Conservation (phyloP, 2,888 invertebrate genomes). For the Plutella xylostella region DNA sequence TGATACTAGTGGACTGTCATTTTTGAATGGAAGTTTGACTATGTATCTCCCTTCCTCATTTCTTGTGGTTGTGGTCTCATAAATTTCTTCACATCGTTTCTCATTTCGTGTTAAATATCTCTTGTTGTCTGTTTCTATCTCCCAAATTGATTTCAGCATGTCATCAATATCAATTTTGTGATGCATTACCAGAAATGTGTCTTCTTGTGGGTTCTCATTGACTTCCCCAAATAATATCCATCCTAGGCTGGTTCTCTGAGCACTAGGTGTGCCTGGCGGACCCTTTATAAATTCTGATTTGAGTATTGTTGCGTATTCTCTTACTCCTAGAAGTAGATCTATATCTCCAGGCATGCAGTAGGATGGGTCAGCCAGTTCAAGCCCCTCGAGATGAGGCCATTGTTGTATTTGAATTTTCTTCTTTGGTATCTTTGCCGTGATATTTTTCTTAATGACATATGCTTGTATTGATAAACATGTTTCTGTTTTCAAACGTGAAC, state of each 20-base stretch:
- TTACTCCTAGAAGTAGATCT: constrained; percentile 18
- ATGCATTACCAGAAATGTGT: constrained; percentile 12
- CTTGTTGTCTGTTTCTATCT: constrained; percentile 11
- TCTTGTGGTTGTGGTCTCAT: constrained; percentile 15
- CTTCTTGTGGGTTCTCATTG: background rate
- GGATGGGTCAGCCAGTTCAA: constrained; percentile 18
- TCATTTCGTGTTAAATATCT: constrained; percentile 18
- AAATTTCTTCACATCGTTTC: constrained; percentile 19
- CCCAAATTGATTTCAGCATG: constrained; percentile 15
- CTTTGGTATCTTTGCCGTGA: constrained; percentile 10
- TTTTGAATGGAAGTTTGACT: background rate
- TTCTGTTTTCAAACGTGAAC: constrained; percentile 11
- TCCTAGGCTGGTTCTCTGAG: constrained; percentile 3
- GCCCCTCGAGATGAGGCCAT: constrained; percentile 15
- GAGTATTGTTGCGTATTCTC: constrained; percentile 17
- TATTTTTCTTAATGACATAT: constrained; percentile 15
- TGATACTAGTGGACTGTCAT: constrained; percentile 7
- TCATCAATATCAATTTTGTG: constrained; percentile 5
- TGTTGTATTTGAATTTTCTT: background rate
- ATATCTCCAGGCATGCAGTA: constrained; percentile 16
- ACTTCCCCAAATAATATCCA: constrained; percentile 16
- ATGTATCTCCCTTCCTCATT: constrained; percentile 5
- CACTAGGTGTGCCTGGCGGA: constrained; percentile 15
- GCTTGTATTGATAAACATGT: constrained; percentile 9
- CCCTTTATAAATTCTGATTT: constrained; percentile 16